Percentiles rank a stretch among this genome's conserved stretches.
phyloP scores from a whole-genome alignment of 2,888 invertebrate genomes.

The Lasioglossum oenotherae region DNA sequence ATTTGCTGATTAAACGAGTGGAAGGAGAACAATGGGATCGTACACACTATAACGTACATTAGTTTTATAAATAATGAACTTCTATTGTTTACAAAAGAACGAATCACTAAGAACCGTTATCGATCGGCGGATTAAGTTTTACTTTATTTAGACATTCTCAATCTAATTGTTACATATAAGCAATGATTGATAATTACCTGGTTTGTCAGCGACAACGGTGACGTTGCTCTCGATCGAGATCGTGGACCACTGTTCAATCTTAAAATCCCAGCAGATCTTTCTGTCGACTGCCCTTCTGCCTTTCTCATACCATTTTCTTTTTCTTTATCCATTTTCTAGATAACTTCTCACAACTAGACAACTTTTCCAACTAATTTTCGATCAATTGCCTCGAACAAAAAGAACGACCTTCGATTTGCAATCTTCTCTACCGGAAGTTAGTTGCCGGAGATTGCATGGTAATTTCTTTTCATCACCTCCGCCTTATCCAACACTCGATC shows the following conservation, averaged over 20 bases:
- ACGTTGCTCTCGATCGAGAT: conserved; percentile 4
- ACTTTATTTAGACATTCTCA: neutral
- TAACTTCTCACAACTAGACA: neutral
- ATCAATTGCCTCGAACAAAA: neutral
- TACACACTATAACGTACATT: neutral
- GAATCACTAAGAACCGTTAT: neutral
- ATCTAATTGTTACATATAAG: neutral
- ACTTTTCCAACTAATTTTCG: neutral
- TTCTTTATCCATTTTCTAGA: conserved; percentile 15
- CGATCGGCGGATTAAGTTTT: neutral
- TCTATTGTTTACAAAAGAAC: neutral
- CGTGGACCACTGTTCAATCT: conserved; percentile 12
- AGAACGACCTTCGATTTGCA: neutral
- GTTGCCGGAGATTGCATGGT: conserved; percentile 28
- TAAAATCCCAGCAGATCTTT: conserved; percentile 35
- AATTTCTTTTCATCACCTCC: conserved; percentile 17
- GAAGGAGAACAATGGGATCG: neutral
- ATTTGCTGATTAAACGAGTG: conserved; percentile 51
- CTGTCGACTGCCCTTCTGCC: neutral
- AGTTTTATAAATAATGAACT: neutral
- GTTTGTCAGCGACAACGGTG: conserved; percentile 4
- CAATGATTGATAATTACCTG: conserved; percentile 26
- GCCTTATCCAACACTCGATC: neutral
- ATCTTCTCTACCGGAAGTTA: neutral
- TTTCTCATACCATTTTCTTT: neutral